Base-by-base conservation (phyloP, 2,888 invertebrate genomes). In the Zhuqinia jingwanae region DNA sequence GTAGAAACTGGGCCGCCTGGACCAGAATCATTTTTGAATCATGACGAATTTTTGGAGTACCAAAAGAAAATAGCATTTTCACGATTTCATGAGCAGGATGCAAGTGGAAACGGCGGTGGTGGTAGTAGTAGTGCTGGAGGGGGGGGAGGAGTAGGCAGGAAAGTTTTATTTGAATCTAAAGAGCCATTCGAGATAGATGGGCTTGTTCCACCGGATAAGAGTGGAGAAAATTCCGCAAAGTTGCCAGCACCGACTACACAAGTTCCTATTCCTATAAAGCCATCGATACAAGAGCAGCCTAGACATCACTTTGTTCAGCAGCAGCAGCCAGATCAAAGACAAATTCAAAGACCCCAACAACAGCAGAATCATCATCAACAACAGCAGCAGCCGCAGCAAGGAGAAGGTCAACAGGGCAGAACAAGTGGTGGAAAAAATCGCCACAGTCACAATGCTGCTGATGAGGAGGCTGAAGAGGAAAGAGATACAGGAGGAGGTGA, bases 1-100 rank as follows among this genome's bases (percentile, higher is more conserved):
- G 75, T 82, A 30, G 88, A 88, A 56, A 88, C 83, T 22, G 81
- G 75, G 42, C 77, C 77, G 20, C 90, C 90, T 11, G 89, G 89
- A 6, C 89, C 89, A 22, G 88, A 89, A 45, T 81, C 88, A 45
- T 90, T 90, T 53, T 50, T 89, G 20, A 90, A 90, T 84, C 90
- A 90, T 77, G 90, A 90, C 8, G 84, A 89, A 45, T 90, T 89
- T 56, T 75, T 90, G 36, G 87, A 89, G 20, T 90, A 89, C 78
- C 90, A 90, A 56, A 89, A 87, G 36, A 90, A 90, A 83, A 86
- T 88, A 45, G 90, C 89, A 47, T 65, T 89, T 58, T 88, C 83
- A 42, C 75, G 84, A 53, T 86, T 86, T 20, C 63, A 77, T 53
- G 84, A 87, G 56, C 87, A 82, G 15, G 70, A 79, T 47, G 60